phyloP scores from a whole-genome alignment of 1,140 invertebrate genomes.

The Ips typographus region DNA sequence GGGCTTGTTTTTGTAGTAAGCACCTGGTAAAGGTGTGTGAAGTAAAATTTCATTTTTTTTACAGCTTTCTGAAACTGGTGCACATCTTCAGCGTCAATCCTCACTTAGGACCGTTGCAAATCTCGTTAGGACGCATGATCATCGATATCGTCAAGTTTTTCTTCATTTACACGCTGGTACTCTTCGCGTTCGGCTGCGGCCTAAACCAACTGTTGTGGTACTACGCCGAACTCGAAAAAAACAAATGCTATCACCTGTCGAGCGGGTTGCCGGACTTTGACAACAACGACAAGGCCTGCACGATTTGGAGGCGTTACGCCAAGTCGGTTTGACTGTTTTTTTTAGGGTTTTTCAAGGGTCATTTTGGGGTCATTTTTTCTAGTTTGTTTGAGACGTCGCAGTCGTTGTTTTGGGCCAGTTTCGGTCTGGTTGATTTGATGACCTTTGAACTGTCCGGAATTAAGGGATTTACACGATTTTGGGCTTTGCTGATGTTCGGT shows the following conservation, averaged over 20 bases:
- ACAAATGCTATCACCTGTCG: constrained; percentile 69
- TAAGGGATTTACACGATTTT: constrained; percentile 77
- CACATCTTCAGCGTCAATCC: constrained; percentile 91
- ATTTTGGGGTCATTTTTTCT: constrained; percentile 45
- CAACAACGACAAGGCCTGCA: constrained; percentile 68
- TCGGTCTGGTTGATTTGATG: constrained; percentile 80
- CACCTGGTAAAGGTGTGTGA: background rate
- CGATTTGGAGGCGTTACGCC: constrained; percentile 74
- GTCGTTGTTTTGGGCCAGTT: constrained; percentile 88
- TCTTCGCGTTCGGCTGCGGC: constrained; percentile 83
- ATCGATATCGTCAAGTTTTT: constrained; percentile 89
- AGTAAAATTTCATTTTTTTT: constrained; percentile 31
- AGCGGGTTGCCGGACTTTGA: constrained; percentile 66
- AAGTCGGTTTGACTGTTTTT: constrained; percentile 51
- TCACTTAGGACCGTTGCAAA: constrained; percentile 83
- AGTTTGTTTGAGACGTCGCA: constrained; percentile 88
- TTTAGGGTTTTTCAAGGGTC: background rate
- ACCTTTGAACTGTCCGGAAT: constrained; percentile 76
- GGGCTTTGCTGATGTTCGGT: constrained; percentile 79
- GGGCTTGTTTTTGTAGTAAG: background rate
- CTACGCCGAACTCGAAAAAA: constrained; percentile 78
- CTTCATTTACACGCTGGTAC: constrained; percentile 79
- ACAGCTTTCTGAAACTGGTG: constrained; percentile 80
- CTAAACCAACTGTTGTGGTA: constrained; percentile 90
- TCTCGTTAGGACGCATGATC: constrained; percentile 83